A percentile compares a stretch with the other conserved stretches of the same genome.
These are phyloP conservation scores for Myiopsitta monachus DNA, from an alignment of 2,113 vertebrate species.

Conservation along the genomic window DNA sequence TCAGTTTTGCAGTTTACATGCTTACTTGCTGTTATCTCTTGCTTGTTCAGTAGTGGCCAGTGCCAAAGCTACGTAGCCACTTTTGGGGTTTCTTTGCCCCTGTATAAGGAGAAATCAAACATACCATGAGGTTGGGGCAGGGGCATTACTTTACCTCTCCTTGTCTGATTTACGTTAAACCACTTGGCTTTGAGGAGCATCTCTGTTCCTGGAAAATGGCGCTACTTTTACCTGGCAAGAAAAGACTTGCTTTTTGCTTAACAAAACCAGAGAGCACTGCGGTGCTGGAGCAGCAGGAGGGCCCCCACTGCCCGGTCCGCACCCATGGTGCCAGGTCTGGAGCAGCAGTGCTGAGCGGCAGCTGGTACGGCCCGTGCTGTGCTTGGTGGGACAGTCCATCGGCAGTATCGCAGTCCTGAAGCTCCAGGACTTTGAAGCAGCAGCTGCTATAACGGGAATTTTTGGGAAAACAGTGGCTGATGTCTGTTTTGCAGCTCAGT, in stretches of 20 bases:
- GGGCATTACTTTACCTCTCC: not conserved
- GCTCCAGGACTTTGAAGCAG: not conserved
- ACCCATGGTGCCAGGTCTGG: rapidly evolving
- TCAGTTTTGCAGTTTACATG: not conserved
- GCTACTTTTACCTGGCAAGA: not conserved
- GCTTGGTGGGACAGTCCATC: rapidly evolving
- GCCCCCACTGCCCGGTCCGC: rapidly evolving
- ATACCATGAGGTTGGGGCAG: not conserved
- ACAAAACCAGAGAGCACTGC: not conserved
- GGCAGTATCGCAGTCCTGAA: rapidly evolving
- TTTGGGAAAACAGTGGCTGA: rapidly evolving
- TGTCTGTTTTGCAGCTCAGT: not conserved
- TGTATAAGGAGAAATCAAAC: not conserved
- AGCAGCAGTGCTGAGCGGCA: not conserved
- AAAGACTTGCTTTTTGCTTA: not conserved
- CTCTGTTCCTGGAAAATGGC: not conserved
- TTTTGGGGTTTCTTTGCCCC: not conserved
- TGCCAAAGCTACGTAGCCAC: not conserved
- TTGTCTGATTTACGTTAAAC: not conserved
- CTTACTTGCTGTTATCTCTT: not conserved
- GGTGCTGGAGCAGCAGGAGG: not conserved
- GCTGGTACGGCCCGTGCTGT: rapidly evolving
- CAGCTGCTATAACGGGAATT: too few relatives aligned
- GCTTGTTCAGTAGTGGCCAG: not conserved
- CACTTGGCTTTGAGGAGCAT: not conserved